Percentiles rank a stretch among this genome's conserved stretches.
These are phyloP conservation scores for Polymixis lichenea DNA, from an alignment of 2,888 invertebrate genomes.

Conservation along the genomic window DNA sequence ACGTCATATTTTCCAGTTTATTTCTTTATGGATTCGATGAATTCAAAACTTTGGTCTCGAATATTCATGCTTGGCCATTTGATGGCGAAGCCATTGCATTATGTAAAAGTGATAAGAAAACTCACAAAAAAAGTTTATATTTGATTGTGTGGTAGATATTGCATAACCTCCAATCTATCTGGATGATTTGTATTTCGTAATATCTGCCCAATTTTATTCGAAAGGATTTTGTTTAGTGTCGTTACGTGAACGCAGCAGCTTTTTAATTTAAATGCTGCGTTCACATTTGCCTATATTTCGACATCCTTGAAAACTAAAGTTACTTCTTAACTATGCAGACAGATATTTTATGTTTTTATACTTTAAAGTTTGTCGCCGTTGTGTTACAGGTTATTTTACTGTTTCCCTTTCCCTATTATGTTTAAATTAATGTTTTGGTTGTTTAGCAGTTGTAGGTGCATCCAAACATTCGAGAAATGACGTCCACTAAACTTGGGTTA, in stretches of 20 bases:
- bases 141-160: conserved; percentile 1
- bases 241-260: not conserved
- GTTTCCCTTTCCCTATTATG: not conserved
- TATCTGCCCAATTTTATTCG: not conserved
- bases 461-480: conserved; percentile 25
- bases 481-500: conserved; percentile 48
- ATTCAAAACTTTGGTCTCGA: not conserved
- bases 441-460: conserved; percentile 12
- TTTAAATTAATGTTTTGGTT: not conserved
- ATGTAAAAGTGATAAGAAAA: conserved; percentile 8
- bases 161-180: not conserved
- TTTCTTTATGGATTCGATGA: not conserved
- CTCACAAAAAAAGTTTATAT: conserved; percentile 2
- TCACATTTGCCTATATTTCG: not conserved
- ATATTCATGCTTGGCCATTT: conserved; percentile 5
- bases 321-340: too few relatives aligned
- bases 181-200: not conserved
- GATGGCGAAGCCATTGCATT: not conserved
- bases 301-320: not conserved
- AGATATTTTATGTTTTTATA: conserved; percentile 1
- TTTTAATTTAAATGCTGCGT: not conserved
- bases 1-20: not conserved
- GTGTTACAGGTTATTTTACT: conserved; percentile 14
- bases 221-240: not conserved
- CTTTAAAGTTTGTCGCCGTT: conserved; percentile 6